Evolutionary conservation across 92 coral and sea anemone species (phyloP).

Genomic region (Diadumene lineata): DNA sequence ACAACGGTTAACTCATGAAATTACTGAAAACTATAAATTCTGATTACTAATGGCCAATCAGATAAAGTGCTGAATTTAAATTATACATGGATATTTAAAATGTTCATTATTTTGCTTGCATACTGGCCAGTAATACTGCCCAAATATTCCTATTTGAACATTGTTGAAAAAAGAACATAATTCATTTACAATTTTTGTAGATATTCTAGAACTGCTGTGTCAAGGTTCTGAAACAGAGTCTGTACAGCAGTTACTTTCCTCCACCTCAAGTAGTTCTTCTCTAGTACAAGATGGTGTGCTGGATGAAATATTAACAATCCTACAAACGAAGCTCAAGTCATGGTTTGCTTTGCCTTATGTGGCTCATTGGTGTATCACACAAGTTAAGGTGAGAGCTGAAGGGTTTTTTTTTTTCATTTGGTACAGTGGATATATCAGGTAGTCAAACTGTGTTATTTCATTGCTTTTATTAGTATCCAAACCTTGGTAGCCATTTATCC

Average conservation of each 20-base stretch:
- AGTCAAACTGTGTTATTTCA: not conserved
- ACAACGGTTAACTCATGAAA: not conserved
- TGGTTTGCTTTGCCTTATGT: slow-evolving; percentile 23
- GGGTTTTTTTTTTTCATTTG: too few relatives aligned
- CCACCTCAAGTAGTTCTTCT: not conserved
- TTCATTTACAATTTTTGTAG: too few relatives aligned
- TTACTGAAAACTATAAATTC: too few relatives aligned
- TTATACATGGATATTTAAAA: too few relatives aligned
- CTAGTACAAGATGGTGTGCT: not conserved
- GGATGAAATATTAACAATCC: not conserved
- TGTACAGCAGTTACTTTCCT: not conserved
- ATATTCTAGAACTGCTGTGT: slow-evolving; percentile 13
- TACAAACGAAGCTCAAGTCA: not conserved
- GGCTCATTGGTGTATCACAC: slow-evolving; percentile 11
- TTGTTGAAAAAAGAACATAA: too few relatives aligned
- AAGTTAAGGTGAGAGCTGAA: slow-evolving; percentile 1
- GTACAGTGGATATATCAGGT: too few relatives aligned
- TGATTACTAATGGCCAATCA: too few relatives aligned
- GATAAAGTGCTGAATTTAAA: too few relatives aligned
- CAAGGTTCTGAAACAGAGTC: slow-evolving; percentile 8
- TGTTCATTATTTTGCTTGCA: too few relatives aligned
- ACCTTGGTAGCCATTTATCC: not conserved
- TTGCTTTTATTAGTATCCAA: not conserved
- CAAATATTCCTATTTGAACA: too few relatives aligned
- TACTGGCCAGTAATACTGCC: too few relatives aligned